Evolutionary conservation across 2,797 vertebrate genomes (phyloP), one percentile per base, ranked within the genome.

Genomic region (Fistularia tabacaria): DNA sequence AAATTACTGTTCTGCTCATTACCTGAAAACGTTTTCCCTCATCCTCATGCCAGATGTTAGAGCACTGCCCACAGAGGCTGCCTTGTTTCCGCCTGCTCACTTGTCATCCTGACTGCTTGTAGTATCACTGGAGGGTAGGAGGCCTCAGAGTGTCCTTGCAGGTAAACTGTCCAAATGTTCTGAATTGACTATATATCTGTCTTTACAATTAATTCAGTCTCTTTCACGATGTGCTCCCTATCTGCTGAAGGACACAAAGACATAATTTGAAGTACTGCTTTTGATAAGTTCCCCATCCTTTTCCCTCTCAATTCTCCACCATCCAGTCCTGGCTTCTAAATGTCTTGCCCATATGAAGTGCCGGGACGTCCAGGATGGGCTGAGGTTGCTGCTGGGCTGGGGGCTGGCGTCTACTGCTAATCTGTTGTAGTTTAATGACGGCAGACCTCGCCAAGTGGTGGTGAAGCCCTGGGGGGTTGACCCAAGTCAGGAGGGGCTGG

Each of bases 1-100:
- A 36, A 10, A 38, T 36, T 13, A 39, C 0, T 4, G 54, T 10
- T 60, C 74, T 57, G 64, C 39, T 74, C 55, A 43, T 75, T 90
- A 92, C 91, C 91, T 92, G 85, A 43, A 76, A 70, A 74, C 61
- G 53, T 76, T 55, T 58, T 89, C 79, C 71, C 69, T 89, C 82
- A 90, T 90, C 77, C 81, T 87, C 76, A 82, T 36, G 66, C 38
- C 64, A 48, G 36, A 77, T 10, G 13, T 48, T 56, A 59, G 6
- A 12, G 59, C 39, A 53, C 57, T 44, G 76, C 75, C 59, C 43
- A 8, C 3, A 25, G 25, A 25, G 25, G 25, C 25, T 25, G 25
- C 25, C 25, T 25, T 25, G 65, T 71, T 69, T 41, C 60, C 25
- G 59, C 52, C 40, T 60, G 80, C 76, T 67, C 49, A 13, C 69